phyloP scores from a whole-genome alignment of 1,140 invertebrate genomes.

The Diploscapter pachys region DNA sequence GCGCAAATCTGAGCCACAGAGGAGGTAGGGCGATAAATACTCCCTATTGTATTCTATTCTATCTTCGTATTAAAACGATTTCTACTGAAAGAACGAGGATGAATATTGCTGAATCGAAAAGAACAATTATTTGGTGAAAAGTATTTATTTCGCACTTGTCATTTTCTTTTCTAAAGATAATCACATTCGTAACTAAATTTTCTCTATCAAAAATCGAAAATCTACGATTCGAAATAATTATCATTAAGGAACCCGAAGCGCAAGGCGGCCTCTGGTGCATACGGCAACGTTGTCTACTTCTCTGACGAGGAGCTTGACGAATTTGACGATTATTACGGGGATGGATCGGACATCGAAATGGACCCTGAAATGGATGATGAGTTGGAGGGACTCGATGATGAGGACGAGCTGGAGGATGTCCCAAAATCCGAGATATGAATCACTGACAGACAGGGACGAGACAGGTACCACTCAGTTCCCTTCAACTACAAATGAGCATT shows the following conservation, averaged over 20 bases:
- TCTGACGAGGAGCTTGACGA: slow-evolving; percentile 14
- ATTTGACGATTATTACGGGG: background rate
- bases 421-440: too few species aligned
- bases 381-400: slow-evolving; percentile 6
- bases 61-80: too few species aligned
- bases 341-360: too few species aligned
- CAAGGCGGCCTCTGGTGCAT: background rate
- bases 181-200: background rate
- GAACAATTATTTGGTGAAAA: background rate
- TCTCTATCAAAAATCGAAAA: too few species aligned
- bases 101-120: background rate
- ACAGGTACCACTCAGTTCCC: too few species aligned
- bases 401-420: background rate
- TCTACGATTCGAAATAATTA: too few species aligned
- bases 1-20: background rate
- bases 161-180: slow-evolving; percentile 15
- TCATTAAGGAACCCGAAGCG: too few species aligned
- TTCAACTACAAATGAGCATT: too few species aligned
- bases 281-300: slow-evolving; percentile 12
- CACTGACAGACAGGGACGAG: too few species aligned
- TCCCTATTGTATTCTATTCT: too few species aligned
- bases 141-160: slow-evolving; percentile 6
- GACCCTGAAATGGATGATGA: slow-evolving; percentile 7
- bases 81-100: too few species aligned
- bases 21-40: too few species aligned